A percentile compares a stretch with the other conserved stretches of the same genome.
Evolutionary conservation across 2,888 invertebrate genomes (phyloP).

Genomic region (Parascotia fuliginaria): DNA sequence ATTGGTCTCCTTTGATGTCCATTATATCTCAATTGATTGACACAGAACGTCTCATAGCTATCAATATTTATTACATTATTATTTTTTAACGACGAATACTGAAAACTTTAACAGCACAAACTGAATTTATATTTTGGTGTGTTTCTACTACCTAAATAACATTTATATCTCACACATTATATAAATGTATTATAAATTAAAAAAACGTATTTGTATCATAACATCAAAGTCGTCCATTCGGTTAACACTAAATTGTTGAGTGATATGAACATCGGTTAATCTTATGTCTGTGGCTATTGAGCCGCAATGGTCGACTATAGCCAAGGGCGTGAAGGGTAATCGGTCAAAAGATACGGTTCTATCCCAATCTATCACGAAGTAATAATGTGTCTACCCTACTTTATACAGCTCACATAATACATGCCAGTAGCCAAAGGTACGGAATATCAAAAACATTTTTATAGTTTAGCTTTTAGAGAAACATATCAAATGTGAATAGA

Average conservation of each 20-base stretch:
- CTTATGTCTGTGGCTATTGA: conserved; percentile 44
- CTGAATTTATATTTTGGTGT: too few species aligned
- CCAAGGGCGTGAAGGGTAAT: conserved; percentile 53
- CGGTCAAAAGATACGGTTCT: conserved; percentile 52
- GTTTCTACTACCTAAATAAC: too few species aligned
- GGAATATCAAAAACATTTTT: conserved; percentile 8
- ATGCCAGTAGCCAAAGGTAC: conserved; percentile 4
- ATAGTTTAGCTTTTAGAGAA: not conserved
- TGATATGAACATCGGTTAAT: conserved; percentile 45
- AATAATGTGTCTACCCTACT: conserved; percentile 31
- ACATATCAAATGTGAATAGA: not conserved
- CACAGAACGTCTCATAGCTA: conserved; percentile 28
- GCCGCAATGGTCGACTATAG: conserved; percentile 41
- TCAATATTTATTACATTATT: too few species aligned
- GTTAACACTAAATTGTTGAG: conserved; percentile 46
- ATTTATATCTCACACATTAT: not conserved
- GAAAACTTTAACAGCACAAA: too few species aligned
- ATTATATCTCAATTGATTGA: conserved; percentile 51
- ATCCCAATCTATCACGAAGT: conserved; percentile 42
- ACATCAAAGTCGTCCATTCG: conserved; percentile 33
- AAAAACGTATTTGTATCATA: too few species aligned
- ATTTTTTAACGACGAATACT: too few species aligned
- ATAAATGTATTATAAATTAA: too few species aligned
- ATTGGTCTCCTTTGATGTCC: conserved; percentile 55
- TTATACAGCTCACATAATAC: conserved; percentile 25